Percentiles rank a stretch among this genome's conserved stretches.
phyloP scores from a whole-genome alignment of 2,797 vertebrate genomes.

The Todus mexicanus region DNA sequence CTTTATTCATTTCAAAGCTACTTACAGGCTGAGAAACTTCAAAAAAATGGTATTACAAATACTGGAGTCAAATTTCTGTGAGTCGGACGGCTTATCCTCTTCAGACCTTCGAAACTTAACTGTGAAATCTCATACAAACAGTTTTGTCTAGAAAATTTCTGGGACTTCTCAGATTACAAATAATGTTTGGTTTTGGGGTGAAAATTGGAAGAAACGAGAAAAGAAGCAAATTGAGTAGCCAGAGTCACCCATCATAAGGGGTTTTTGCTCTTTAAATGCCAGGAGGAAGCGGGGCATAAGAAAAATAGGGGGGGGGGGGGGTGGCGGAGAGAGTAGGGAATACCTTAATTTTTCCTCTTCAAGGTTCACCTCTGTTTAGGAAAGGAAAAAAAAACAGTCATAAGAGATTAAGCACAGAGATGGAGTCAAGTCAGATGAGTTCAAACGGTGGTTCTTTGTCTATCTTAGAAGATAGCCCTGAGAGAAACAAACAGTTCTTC shows the following conservation, averaged over 20 bases:
- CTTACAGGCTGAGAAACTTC: not conserved
- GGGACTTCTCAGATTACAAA: not conserved
- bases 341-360: not conserved
- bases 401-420: not conserved
- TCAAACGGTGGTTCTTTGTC: constrained; percentile 24
- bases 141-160: constrained; percentile 38
- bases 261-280: not conserved
- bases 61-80: constrained; percentile 12
- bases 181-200: not conserved
- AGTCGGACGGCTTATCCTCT: not conserved
- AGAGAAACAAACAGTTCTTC: constrained; percentile 13
- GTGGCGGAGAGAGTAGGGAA: not conserved
- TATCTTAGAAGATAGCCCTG: constrained; percentile 20
- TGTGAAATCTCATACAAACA: constrained; percentile 31
- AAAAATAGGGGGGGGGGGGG: not conserved
- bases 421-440: not conserved
- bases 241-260: not conserved
- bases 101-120: constrained; percentile 13
- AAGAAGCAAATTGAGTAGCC: not conserved
- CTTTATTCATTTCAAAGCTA: constrained; percentile 34
- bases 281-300: not conserved
- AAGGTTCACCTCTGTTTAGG: not conserved
- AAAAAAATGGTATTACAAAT: not conserved
- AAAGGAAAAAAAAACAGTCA: not conserved
- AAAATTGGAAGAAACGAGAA: not conserved